Evolutionary conservation across 2,888 invertebrate species (phyloP), one percentile per base, ranked within the genome.

Genomic region (Folsomia manolachei): DNA sequence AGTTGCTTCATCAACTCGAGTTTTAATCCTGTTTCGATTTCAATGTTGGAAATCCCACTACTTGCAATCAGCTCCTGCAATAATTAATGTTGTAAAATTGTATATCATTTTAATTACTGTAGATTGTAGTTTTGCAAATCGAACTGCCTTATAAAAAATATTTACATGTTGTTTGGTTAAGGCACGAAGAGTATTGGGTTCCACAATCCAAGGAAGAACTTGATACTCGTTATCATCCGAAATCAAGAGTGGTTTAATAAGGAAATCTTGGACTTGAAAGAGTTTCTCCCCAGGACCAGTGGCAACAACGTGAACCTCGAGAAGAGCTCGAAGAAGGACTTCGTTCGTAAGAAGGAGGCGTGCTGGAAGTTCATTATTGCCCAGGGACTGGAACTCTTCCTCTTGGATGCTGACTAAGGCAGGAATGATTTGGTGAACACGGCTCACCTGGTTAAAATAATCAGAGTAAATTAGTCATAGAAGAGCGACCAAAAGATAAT

Each of bases 141-240:
- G n/a, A n/a, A n/a, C n/a, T n/a, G n/a, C n/a, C n/a, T n/a, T n/a
- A n/a, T n/a, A n/a, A n/a, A n/a, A n/a, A n/a, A 19, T 4, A 56
- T 21, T 56, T 56, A 56, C 71, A 65, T 77, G 75, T 63, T 79
- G 79, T 24, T 70, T 74, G 77, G 19, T 82, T 64, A 67, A 82
- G 81, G 51, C 84, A 79, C 27, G 84, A 71, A 23, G 87, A 87
- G 69, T 85, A 84, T 67, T 85, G 84, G 4, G 90, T 90, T 14
- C 86, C 83, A 66, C 88, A 0, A 92, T 91, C 93, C 93, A 93
- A 0, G 92, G 91, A 19, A 90, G 83, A 82, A 89, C 90, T 82
- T 91, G 91, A 86, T 63, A 83, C 82, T 52, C 70, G 68, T 75
- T 77, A 14, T 52, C 61, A 18, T 67, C 24, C 1, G 77, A 52